Conservation (phyloP, 2,797 vertebrate species). For the Manis javanica region DNA sequence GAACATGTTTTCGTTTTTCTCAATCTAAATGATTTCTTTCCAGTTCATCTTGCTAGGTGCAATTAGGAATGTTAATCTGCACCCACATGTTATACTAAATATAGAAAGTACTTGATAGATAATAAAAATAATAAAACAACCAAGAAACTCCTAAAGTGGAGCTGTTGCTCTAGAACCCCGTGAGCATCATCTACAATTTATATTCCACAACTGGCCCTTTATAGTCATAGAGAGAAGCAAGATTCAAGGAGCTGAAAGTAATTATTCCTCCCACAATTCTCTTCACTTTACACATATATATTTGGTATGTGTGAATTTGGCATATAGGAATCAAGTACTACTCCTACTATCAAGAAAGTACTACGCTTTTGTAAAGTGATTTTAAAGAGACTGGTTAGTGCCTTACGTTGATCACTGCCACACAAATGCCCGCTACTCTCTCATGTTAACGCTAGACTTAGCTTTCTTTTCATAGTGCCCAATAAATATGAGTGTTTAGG, state of each 20-base stretch:
- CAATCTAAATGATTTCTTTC: neutral
- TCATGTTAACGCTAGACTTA: neutral
- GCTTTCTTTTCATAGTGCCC: neutral
- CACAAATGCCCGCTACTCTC: neutral
- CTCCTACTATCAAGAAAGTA: neutral
- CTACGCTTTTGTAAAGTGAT: neutral
- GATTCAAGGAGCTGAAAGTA: neutral
- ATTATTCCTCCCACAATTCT: neutral
- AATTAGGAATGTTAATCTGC: neutral
- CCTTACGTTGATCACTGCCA: neutral
- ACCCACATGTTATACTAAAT: neutral
- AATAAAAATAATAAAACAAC: neutral
- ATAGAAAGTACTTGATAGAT: neutral
- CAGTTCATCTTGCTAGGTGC: neutral
- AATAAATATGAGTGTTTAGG: neutral
- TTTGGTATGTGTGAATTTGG: neutral
- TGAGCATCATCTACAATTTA: neutral
- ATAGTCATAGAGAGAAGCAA: neutral
- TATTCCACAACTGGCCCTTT: neutral
- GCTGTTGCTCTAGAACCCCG: rapidly evolving
- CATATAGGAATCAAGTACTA: neutral
- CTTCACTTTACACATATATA: neutral
- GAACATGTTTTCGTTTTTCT: neutral
- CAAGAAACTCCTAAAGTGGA: neutral
- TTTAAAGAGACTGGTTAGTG: neutral